phyloP scores from a whole-genome alignment of 2,797 vertebrate genomes.

The Etheostoma perlongum region DNA sequence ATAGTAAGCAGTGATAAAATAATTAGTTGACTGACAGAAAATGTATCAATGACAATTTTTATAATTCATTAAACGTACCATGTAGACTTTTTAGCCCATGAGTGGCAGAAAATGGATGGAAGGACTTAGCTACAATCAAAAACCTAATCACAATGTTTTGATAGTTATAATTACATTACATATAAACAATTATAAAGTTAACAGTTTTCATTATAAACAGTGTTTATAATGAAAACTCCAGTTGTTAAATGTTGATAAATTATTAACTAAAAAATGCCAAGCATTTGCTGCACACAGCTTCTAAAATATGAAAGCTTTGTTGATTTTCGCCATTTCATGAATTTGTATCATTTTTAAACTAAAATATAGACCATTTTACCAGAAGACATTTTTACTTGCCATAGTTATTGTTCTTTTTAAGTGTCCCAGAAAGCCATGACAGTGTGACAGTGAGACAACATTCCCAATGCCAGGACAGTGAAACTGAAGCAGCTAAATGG shows the following conservation, averaged over 20 bases:
- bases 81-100: constrained; percentile 24
- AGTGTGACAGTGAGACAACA: no score
- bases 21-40: constrained; percentile 36
- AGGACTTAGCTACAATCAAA: constrained; percentile 32
- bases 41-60: constrained; percentile 32
- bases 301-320: background rate
- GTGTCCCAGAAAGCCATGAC: background rate
- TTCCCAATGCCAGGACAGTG: background rate
- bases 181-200: no score
- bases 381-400: constrained; percentile 13
- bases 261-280: background rate
- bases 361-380: background rate
- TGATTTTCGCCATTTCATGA: background rate
- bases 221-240: background rate
- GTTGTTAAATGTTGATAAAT: background rate
- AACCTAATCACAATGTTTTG: constrained; percentile 45
- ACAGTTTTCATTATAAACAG: no score
- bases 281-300: background rate
- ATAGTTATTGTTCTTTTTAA: constrained; percentile 5
- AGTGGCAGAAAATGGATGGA: constrained; percentile 40
- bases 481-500: constrained; percentile 21
- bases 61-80: constrained; percentile 24
- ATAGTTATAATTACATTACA: constrained; percentile 19
- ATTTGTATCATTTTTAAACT: background rate
- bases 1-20: constrained; percentile 25